A percentile compares a stretch with the other conserved stretches of the same genome.
phyloP scores from a whole-genome alignment of 2,888 invertebrate genomes.

The Thalpophila matura region DNA sequence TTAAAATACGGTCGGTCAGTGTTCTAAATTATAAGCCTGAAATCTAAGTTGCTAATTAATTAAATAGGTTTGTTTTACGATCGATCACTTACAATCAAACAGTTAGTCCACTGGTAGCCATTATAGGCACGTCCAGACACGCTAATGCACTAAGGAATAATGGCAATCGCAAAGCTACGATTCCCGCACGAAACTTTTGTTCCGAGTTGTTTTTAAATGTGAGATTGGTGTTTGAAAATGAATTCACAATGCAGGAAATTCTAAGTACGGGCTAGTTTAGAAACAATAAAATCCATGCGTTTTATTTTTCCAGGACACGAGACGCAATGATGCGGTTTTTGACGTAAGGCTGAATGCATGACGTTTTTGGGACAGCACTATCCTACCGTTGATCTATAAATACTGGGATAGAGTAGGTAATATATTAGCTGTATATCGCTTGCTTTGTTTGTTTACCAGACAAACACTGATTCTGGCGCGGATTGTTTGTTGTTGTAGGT shows the following conservation, averaged over 20 bases:
- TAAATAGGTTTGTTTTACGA: too few relatives aligned
- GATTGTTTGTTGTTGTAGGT: background rate
- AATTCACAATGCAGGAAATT: too few relatives aligned
- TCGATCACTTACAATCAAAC: background rate
- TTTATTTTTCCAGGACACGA: background rate
- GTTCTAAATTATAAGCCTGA: too few relatives aligned
- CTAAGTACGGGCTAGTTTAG: too few relatives aligned
- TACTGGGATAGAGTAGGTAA: background rate
- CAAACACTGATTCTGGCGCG: conserved; percentile 12
- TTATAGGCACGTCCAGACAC: background rate
- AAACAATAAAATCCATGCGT: too few relatives aligned
- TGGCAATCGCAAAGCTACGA: conserved; percentile 15
- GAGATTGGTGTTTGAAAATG: too few relatives aligned
- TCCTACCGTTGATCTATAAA: background rate
- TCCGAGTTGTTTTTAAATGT: too few relatives aligned
- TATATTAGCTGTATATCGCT: background rate
- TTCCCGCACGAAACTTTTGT: background rate
- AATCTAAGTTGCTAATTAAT: too few relatives aligned
- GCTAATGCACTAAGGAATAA: conserved; percentile 2
- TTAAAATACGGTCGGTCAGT: too few relatives aligned
- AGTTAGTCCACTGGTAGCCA: background rate
- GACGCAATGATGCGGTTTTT: too few relatives aligned
- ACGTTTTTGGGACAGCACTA: background rate
- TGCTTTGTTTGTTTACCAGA: conserved; percentile 21
- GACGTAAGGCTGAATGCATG: too few relatives aligned